Evolutionary conservation across 2,888 invertebrate species (phyloP).

Genomic region (Pyrrhosoma nymphula): DNA sequence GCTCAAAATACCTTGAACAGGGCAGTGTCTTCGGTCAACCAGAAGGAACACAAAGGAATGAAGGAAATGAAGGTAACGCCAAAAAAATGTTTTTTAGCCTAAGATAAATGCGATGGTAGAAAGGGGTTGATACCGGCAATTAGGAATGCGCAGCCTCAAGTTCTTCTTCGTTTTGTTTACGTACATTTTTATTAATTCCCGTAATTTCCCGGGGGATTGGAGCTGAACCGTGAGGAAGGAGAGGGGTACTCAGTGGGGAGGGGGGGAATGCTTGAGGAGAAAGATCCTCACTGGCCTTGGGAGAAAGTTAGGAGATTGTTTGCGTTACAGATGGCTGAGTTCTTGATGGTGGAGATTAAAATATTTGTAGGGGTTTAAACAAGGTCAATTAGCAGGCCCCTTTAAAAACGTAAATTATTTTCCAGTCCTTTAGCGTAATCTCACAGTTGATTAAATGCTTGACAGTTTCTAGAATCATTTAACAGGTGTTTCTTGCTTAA

Average conservation of each 20-base stretch:
- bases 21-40: no score
- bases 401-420: neutral
- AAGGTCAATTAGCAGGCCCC: neutral
- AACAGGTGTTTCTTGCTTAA: no score
- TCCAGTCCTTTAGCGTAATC: neutral
- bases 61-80: neutral
- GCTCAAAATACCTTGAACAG: no score
- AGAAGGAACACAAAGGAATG: no score
- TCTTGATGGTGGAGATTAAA: constrained; percentile 1
- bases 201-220: neutral
- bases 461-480: no score
- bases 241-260: neutral
- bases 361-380: neutral
- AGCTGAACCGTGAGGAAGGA: neutral
- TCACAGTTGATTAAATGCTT: no score
- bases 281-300: neutral
- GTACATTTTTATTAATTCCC: constrained; percentile 2
- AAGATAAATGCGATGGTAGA: neutral
- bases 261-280: neutral
- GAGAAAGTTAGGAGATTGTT: neutral
- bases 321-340: neutral
- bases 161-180: neutral
- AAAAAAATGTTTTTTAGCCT: neutral
- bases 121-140: neutral
- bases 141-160: neutral